Conservation (phyloP, 2,113 vertebrate genomes). For the Hoplias malabaricus region DNA sequence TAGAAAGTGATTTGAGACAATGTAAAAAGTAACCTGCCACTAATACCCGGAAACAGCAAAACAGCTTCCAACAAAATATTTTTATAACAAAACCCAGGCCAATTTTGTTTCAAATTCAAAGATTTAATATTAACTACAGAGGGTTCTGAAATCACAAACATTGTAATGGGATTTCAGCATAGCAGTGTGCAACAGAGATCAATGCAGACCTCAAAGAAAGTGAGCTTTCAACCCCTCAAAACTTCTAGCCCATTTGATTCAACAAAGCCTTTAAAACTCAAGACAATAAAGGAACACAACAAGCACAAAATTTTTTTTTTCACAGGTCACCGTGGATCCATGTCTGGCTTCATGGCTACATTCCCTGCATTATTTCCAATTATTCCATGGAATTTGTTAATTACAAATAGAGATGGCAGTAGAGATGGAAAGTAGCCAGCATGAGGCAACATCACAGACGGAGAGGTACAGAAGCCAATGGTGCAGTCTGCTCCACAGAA, state of each 20-base stretch:
- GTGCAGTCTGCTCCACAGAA: slow-evolving; percentile 55
- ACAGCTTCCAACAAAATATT: not conserved
- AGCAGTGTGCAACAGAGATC: not conserved
- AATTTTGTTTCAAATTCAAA: not conserved
- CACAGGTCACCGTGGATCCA: not conserved
- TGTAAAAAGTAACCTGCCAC: no score
- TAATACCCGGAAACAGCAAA: not conserved
- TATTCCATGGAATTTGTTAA: slow-evolving; percentile 29
- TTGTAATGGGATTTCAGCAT: not conserved
- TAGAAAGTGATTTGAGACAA: no score
- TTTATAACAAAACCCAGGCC: not conserved
- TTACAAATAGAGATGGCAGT: slow-evolving; percentile 50
- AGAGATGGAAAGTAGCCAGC: slow-evolving; percentile 55
- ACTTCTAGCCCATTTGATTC: not conserved
- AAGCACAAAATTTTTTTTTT: not conserved
- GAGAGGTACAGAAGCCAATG: slow-evolving; percentile 56
- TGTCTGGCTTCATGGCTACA: slow-evolving; percentile 29
- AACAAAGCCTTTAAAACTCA: not conserved
- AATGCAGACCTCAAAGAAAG: not conserved
- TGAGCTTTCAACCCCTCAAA: not conserved
- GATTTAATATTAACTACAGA: not conserved
- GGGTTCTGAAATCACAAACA: not conserved
- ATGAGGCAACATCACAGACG: slow-evolving; percentile 53
- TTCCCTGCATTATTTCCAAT: slow-evolving; percentile 6
- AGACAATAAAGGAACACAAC: not conserved